These are phyloP conservation scores for Dendroctonus ponderosae DNA, from an alignment of 1,140 invertebrate species.

Conservation along the genomic window DNA sequence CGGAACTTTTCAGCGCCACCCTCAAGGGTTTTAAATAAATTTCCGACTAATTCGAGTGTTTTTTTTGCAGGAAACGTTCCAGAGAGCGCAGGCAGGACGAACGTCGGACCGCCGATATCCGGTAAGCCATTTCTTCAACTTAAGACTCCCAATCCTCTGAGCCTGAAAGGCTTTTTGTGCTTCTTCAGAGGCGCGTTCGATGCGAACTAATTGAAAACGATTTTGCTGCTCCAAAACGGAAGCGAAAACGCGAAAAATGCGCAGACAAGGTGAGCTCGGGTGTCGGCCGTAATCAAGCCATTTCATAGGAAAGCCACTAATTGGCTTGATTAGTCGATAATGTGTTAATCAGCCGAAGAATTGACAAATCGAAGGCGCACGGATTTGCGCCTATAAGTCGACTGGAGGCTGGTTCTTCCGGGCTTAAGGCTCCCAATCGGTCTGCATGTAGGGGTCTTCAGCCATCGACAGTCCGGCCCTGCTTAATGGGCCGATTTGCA, in stretches of 20 bases:
- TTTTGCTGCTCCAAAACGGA: no score
- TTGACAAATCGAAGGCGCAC: slow-evolving; percentile 16
- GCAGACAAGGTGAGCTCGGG: background rate
- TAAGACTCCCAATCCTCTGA: background rate
- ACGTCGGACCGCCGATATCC: slow-evolving; percentile 46
- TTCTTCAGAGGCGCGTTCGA: background rate
- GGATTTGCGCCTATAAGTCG: slow-evolving; percentile 13
- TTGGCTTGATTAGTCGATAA: background rate
- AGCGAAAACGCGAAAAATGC: background rate
- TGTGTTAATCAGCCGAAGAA: slow-evolving; percentile 5
- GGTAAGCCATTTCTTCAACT: slow-evolving; percentile 38
- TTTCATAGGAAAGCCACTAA: no score
- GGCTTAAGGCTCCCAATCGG: slow-evolving; percentile 5
- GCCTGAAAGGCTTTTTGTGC: background rate
- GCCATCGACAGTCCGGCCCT: slow-evolving; percentile 10
- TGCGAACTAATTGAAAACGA: background rate
- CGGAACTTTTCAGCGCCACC: no score
- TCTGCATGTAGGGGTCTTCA: slow-evolving; percentile 19
- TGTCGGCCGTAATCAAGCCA: slow-evolving; percentile 3
- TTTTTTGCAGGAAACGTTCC: slow-evolving; percentile 49
- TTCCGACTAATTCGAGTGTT: slow-evolving; percentile 22
- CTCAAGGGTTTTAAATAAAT: background rate
- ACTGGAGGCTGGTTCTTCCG: slow-evolving; percentile 4
- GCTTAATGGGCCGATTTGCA: slow-evolving; percentile 26
- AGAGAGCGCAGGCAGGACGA: slow-evolving; percentile 48